Conservation (phyloP, 2,797 vertebrate species). For the Pterois miles region DNA sequence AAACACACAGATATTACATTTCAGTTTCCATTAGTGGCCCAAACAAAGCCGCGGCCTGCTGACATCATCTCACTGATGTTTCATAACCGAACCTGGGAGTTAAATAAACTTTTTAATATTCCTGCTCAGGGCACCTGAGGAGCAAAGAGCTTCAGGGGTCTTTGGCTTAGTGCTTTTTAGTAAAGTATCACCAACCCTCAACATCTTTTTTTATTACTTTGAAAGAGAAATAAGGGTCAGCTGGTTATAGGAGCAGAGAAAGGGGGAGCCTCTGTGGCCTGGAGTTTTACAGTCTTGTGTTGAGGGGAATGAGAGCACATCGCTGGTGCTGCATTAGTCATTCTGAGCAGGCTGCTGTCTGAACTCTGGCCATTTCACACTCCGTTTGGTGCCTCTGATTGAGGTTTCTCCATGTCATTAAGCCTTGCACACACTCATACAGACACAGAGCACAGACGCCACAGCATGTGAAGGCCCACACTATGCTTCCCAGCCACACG, state of each 20-base stretch:
- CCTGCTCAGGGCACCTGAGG: not conserved
- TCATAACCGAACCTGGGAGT: not conserved
- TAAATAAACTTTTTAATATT: slow-evolving; percentile 22
- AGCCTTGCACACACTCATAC: not conserved
- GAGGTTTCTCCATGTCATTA: slow-evolving; percentile 58
- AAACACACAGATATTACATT: slow-evolving; percentile 20
- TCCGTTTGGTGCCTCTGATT: slow-evolving; percentile 57
- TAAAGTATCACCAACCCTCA: not conserved
- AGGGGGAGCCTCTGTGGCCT: slow-evolving; percentile 18
- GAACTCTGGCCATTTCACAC: slow-evolving; percentile 70
- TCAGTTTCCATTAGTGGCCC: slow-evolving; percentile 22
- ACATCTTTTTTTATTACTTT: not conserved
- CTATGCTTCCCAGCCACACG: slow-evolving; percentile 2
- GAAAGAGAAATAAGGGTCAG: slow-evolving; percentile 19
- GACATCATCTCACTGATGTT: slow-evolving; percentile 32
- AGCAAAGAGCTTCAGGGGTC: slow-evolving; percentile 10
- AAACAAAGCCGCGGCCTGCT: not conserved
- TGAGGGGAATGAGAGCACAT: slow-evolving; percentile 45
- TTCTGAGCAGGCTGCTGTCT: slow-evolving; percentile 51
- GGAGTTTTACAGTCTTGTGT: slow-evolving; percentile 22
- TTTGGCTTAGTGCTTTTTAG: slow-evolving; percentile 21
- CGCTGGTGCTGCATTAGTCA: slow-evolving; percentile 49
- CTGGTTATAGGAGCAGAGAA: slow-evolving; percentile 18
- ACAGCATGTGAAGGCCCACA: not conserved
- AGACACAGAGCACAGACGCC: not conserved